A percentile compares a stretch with the other conserved stretches of the same genome.
These are phyloP conservation scores for Nemotelus pantherinus DNA, from an alignment of 2,888 invertebrate species.

Conservation along the genomic window DNA sequence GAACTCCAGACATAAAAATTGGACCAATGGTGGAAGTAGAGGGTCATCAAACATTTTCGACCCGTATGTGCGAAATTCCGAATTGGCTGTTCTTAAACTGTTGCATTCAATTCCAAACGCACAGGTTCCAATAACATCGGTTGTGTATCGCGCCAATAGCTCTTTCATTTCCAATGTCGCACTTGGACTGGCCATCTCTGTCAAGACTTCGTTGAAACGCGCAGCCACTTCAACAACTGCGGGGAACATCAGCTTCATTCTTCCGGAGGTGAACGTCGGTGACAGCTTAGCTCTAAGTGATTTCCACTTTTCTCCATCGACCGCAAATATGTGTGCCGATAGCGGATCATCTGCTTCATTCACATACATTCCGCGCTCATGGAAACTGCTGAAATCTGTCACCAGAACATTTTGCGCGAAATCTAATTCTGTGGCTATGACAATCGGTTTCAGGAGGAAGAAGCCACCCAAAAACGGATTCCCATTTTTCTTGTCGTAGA, in stretches of 20 bases:
- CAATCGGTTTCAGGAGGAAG: conserved; percentile 57
- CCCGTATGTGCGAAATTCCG: conserved; percentile 59
- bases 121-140: conserved; percentile 66
- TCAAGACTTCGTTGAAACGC: conserved; percentile 54
- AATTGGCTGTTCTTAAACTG: conserved; percentile 62
- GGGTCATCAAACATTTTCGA: conserved; percentile 46
- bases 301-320: conserved; percentile 64
- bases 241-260: conserved; percentile 57
- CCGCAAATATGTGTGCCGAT: conserved; percentile 61
- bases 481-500: not conserved
- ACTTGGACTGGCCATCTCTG: conserved; percentile 11
- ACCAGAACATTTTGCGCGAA: conserved; percentile 58
- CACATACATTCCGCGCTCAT: conserved; percentile 59
- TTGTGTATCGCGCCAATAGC: conserved; percentile 64
- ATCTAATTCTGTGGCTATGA: conserved; percentile 59
- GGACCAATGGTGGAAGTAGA: not conserved
- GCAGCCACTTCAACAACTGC: conserved; percentile 55
- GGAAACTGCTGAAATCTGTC: conserved; percentile 59
- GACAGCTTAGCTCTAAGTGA: conserved; percentile 57
- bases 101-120: conserved; percentile 67
- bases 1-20: not conserved
- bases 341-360: conserved; percentile 61
- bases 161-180: conserved; percentile 64
- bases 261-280: conserved; percentile 57
- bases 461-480: conserved; percentile 56